Base-by-base conservation (phyloP, 1,140 invertebrate genomes). In the Lordiphosa collinella region DNA sequence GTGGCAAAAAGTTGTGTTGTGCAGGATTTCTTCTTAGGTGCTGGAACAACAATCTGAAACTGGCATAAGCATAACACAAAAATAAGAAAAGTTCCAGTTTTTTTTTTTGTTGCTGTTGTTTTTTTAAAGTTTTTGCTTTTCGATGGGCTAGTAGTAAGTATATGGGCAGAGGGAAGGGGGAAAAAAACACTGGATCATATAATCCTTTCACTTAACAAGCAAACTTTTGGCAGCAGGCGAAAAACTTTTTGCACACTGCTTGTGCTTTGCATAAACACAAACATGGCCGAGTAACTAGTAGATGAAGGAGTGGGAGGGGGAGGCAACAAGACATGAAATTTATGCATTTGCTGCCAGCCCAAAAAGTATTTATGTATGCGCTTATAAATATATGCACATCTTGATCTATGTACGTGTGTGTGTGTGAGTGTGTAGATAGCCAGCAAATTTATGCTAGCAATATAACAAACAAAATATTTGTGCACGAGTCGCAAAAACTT, bases 131-230 rank as follows among this genome's bases (percentile, higher is more conserved):
- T 22, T 36, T 9, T 22, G 2, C 14, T 16, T 35, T 37, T 12
- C 37, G 22, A 25, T 25, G 22, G 22, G 5, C 22, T 14, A 16
- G 6, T 37, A 11, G 36, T 43, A 8, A n/a, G n/a, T 29, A 37
- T 37, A 14, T 14, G 22, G 22, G 3, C 0, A 0, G 22, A 6
- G 4, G 22, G 22, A 0, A 6, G 22, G 22, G 5, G 6, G 6
- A 25, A 25, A 25, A 25, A 25, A 25, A 25, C 22, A 25, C 62
- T 72, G 78, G 78, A 82, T 84, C 76, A 84, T 84, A 84, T 84
- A 84, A 84, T 84, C 78, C 78, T 84, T 84, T 84, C 78, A 84
- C 78, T 84, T 84, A 84, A 84, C 78, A 84, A 84, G 78, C 78
- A 84, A 84, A 84, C 78, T 78, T 79, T 80, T 73, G 76, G 66